A percentile compares a stretch with the other conserved stretches of the same genome.
These are phyloP conservation scores for Himalopsyche kuldschensis DNA, from an alignment of 2,888 invertebrate species.

Conservation along the genomic window DNA sequence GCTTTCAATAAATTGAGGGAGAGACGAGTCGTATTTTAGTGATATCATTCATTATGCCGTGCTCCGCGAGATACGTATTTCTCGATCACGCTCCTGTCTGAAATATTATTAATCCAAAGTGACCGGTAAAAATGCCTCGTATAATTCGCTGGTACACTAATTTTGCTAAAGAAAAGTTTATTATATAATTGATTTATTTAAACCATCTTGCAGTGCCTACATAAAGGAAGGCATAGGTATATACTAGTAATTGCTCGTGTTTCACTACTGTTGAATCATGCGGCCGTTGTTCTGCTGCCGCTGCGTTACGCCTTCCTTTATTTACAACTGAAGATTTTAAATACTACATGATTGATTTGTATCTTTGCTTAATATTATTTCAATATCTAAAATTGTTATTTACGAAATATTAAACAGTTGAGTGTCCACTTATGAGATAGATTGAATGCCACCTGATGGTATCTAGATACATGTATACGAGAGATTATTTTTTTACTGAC, in stretches of 20 bases:
- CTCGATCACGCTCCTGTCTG: not conserved
- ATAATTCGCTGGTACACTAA: not conserved
- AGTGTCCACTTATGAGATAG: no score
- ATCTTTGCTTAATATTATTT: no score
- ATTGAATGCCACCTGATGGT: no score
- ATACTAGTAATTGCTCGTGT: not conserved
- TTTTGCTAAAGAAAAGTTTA: not conserved
- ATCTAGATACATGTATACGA: no score
- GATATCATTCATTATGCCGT: conserved; percentile 4
- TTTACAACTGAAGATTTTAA: not conserved
- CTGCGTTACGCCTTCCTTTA: not conserved
- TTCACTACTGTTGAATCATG: not conserved
- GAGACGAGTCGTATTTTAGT: conserved; percentile 22
- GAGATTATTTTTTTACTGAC: no score
- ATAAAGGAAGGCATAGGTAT: not conserved
- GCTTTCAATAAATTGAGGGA: conserved; percentile 19
- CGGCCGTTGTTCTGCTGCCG: not conserved
- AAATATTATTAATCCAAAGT: not conserved
- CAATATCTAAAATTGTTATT: no score
- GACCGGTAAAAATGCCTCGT: not conserved
- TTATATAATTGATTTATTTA: not conserved
- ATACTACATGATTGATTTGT: no score
- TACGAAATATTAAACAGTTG: no score
- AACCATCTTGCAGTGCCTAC: not conserved
- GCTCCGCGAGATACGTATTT: not conserved